A percentile compares a stretch with the other conserved stretches of the same genome.
phyloP scores from a whole-genome alignment of 2,888 invertebrate species.

The Zeuzera pyrina region DNA sequence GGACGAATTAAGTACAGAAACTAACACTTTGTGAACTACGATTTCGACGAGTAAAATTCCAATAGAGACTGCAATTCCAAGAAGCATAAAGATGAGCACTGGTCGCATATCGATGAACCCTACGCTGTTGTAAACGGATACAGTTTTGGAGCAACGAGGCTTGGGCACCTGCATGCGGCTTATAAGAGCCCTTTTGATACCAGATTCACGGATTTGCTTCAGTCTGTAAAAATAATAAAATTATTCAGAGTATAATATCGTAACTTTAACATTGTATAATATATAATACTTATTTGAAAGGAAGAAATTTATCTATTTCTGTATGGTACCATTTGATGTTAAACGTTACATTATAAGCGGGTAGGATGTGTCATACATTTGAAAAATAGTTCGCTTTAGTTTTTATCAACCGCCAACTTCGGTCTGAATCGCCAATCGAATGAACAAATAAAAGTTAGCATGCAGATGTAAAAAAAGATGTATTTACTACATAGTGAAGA shows the following conservation, averaged over 20 bases:
- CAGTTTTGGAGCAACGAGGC: constrained; percentile 33
- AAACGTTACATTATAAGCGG: neutral
- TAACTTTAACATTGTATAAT: neutral
- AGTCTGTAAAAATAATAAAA: too few species aligned
- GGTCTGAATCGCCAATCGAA: too few species aligned
- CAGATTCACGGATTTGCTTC: constrained; percentile 70
- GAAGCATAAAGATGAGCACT: constrained; percentile 50
- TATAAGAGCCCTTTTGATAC: constrained; percentile 49
- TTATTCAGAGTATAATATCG: too few species aligned
- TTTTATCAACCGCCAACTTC: too few species aligned
- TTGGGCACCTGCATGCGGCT: constrained; percentile 33
- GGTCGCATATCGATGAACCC: constrained; percentile 58
- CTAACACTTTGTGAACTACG: neutral
- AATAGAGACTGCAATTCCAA: constrained; percentile 49
- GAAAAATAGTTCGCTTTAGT: too few species aligned
- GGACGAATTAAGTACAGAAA: too few species aligned
- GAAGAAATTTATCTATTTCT: neutral
- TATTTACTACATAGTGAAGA: too few species aligned
- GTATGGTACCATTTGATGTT: neutral
- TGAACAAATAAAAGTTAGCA: too few species aligned
- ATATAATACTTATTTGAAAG: neutral
- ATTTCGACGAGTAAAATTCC: neutral
- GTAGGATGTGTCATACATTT: neutral
- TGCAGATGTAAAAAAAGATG: too few species aligned
- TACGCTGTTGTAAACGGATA: constrained; percentile 55